Evolutionary conservation across 2,888 invertebrate genomes (phyloP).

Genomic region (Gastracanthus pulcherrimus): DNA sequence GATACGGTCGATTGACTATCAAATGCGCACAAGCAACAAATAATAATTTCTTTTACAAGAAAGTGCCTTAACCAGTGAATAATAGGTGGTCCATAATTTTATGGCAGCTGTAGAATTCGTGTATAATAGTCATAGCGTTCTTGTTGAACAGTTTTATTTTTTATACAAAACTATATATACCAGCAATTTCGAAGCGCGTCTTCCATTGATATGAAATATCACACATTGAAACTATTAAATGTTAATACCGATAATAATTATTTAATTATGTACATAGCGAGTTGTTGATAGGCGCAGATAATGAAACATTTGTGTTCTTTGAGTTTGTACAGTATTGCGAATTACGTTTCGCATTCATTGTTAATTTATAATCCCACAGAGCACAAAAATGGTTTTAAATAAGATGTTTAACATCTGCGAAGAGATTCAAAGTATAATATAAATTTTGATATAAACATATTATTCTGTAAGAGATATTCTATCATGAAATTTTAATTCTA

Average conservation of each 20-base stretch:
- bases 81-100: conserved; percentile 32
- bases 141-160: conserved; percentile 48
- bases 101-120: conserved; percentile 28
- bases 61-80: conserved; percentile 57
- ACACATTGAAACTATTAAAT: neutral
- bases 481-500: conserved; percentile 19
- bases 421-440: neutral
- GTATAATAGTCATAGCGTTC: conserved; percentile 47
- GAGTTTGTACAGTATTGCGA: conserved; percentile 50
- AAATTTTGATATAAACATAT: neutral
- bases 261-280: conserved; percentile 44
- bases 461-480: neutral
- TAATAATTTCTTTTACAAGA: conserved; percentile 21
- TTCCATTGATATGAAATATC: conserved; percentile 47
- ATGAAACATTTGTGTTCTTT: conserved; percentile 16
- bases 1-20: conserved; percentile 3
- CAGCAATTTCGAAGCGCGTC: conserved; percentile 35
- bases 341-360: conserved; percentile 27
- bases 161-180: conserved; percentile 46
- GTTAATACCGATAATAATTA: conserved; percentile 28
- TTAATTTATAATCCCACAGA: conserved; percentile 29
- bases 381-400: conserved; percentile 20
- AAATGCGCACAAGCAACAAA: conserved; percentile 22
- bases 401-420: conserved; percentile 1
- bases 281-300: conserved; percentile 22